Conservation (phyloP, 2,113 vertebrate species). For the Atherinomorus stipes region DNA sequence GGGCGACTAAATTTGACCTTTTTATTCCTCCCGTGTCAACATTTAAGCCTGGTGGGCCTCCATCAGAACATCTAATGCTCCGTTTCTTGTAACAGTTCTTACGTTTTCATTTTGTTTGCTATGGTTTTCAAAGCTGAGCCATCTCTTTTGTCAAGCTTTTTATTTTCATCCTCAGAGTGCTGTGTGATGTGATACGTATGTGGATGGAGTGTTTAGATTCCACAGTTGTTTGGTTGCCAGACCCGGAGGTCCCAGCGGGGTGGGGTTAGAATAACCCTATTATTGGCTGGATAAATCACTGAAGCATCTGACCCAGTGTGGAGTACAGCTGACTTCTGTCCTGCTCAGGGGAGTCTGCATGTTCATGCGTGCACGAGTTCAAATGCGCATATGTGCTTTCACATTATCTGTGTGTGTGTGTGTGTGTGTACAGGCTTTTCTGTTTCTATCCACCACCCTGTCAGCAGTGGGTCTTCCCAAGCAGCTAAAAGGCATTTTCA, state of each 20-base stretch:
- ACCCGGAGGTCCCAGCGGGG: conserved; percentile 36
- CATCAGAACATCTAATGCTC: not conserved
- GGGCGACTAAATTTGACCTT: no score
- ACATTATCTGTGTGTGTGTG: conserved; percentile 14
- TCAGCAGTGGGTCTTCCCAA: conserved; percentile 47
- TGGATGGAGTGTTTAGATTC: conserved; percentile 58
- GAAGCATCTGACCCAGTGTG: conserved; percentile 36
- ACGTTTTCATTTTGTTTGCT: not conserved
- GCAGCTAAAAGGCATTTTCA: conserved; percentile 42
- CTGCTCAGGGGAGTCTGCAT: not conserved
- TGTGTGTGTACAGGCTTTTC: not conserved
- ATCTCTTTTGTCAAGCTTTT: conserved; percentile 33
- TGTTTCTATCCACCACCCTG: not conserved
- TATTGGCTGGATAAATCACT: conserved; percentile 59
- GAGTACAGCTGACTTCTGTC: conserved; percentile 38
- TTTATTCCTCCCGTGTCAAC: no score
- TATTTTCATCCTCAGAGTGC: conserved; percentile 29
- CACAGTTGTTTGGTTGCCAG: conserved; percentile 59
- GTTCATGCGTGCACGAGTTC: not conserved
- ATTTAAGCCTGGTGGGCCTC: no score
- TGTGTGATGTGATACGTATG: conserved; percentile 51
- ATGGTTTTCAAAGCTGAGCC: not conserved
- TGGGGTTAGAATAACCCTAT: conserved; percentile 71
- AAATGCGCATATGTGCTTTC: not conserved
- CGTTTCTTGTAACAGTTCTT: not conserved